Evolutionary conservation across 92 coral and sea anemone species (phyloP), one percentile per base, ranked within the genome.

Genomic region (Palythoa caribaeorum): DNA sequence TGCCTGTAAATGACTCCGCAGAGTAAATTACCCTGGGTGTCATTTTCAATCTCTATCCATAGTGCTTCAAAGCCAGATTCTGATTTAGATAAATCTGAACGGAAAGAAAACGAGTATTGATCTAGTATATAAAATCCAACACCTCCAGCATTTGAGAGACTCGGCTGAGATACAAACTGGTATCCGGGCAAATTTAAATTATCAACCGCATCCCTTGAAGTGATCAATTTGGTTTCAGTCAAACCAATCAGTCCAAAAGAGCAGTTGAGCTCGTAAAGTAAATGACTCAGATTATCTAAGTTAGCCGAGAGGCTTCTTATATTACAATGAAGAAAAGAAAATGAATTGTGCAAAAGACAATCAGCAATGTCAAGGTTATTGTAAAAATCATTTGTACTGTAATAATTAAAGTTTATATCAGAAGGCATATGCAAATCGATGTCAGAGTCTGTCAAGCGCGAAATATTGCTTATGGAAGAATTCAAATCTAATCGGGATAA

Each of bases 241-340:
- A 90, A 84, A 28, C 93, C 93, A n/a, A 78, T 90, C 77, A 90
- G 65, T 48, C 90, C 75, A 76, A 90, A 90, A n/a, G 90, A 80
- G 71, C 80, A 85, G 47, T 92, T 50, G 68, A 88, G 76, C 50
- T 84, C 92, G 71, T 87, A 73, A 38, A 92, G 87, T 89, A 92
- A 83, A 20, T 88, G 86, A 39, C 80, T 65, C 36, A 92, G 83
- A 69, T 80, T 89, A 62, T 92, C 92, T 65, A 84, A 57, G 76
- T 77, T 77, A 77, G 83, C 83, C n/a, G 83, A 77, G 83, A 77
- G 83, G 83, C 83, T 77, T 77, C 68, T 77, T 54, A 78, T 78
- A 78, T 78, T 78, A 78, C 83, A 78, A 78, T 78, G 83, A 54
- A 78, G 83, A 78, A 78, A 78, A 78, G 69, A 78, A 36, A 78